phyloP scores from a whole-genome alignment of 2,888 invertebrate species.

The Ormia ochracea region DNA sequence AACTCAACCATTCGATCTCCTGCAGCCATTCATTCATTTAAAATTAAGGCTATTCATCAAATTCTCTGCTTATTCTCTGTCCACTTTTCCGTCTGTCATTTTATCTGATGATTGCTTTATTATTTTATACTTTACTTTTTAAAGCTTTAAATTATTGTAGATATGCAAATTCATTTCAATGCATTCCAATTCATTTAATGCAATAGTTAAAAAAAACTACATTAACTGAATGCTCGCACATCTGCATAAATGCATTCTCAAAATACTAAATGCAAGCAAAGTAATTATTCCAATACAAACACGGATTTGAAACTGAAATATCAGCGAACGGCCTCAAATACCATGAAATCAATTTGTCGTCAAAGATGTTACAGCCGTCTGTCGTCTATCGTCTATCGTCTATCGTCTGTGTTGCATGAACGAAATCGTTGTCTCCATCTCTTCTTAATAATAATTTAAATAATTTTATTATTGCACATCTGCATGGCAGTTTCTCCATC shows the following conservation, averaged over 20 bases:
- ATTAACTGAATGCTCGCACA: too few species aligned
- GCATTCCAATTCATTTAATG: constrained; percentile 21
- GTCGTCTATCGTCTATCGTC: neutral
- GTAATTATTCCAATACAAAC: constrained; percentile 16
- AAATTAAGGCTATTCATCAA: constrained; percentile 27
- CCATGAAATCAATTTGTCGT: constrained; percentile 38
- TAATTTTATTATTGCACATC: constrained; percentile 4
- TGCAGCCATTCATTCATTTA: neutral
- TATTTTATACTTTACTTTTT: constrained; percentile 17
- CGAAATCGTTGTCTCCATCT: constrained; percentile 31
- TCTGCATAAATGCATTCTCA: neutral
- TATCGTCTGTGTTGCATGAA: neutral
- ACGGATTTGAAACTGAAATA: constrained; percentile 13
- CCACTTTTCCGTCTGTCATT: neutral
- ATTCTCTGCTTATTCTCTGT: neutral
- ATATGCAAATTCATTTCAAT: constrained; percentile 42
- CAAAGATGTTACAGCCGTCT: neutral
- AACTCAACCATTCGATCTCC: neutral
- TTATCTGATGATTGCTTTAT: neutral
- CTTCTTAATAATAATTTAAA: constrained; percentile 40
- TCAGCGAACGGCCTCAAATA: constrained; percentile 45
- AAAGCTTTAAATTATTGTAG: constrained; percentile 38
- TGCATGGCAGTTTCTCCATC: neutral
- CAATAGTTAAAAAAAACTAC: constrained; percentile 18
- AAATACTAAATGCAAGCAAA: constrained; percentile 16